Evolutionary conservation across 2,888 invertebrate species (phyloP).

Genomic region (Lamellibrachia satsuma): DNA sequence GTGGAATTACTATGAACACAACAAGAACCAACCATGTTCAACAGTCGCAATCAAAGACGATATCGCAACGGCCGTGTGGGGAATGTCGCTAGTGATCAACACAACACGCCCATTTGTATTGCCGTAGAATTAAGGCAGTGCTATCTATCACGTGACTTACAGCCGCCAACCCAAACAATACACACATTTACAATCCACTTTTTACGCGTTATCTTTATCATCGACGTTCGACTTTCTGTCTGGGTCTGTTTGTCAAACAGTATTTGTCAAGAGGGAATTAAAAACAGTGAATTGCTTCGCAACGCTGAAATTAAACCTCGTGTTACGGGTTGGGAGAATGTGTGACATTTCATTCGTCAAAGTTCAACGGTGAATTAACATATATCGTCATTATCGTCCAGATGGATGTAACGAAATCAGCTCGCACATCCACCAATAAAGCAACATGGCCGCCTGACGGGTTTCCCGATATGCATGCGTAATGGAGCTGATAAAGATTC

Average conservation of each 20-base stretch:
- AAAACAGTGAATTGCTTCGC: background rate
- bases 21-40: background rate
- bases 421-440: background rate
- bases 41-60: background rate
- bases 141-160: slow-evolving; percentile 1
- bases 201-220: background rate
- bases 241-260: background rate
- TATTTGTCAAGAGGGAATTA: background rate
- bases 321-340: background rate
- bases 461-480: background rate
- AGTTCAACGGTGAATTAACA: background rate
- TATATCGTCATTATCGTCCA: background rate
- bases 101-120: background rate
- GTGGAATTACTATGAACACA: background rate
- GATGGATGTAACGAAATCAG: background rate
- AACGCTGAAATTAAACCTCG: background rate
- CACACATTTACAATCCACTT: background rate
- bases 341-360: background rate
- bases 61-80: background rate
- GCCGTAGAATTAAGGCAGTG: background rate
- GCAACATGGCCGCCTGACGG: background rate
- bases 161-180: background rate
- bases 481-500: background rate
- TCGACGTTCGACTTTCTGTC: background rate
- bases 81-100: background rate